Conservation (phyloP, 2,113 vertebrate species). For the Nerophis lumbriciformis region DNA sequence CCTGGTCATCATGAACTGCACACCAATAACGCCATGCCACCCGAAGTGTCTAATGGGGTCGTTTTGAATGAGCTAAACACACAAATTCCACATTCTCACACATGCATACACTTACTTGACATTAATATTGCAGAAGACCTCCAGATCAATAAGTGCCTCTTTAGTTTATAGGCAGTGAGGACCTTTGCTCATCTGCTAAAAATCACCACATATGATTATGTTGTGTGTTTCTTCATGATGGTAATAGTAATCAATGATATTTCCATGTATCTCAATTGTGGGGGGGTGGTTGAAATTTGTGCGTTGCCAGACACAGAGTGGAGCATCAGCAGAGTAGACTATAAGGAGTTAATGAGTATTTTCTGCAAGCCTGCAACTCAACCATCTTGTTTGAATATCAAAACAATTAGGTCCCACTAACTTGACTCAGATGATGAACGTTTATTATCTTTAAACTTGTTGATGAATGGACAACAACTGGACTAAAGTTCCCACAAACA, state of each 20-base stretch:
- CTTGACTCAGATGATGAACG: not conserved
- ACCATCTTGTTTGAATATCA: not conserved
- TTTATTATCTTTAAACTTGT: too few relatives aligned
- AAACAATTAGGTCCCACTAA: not conserved
- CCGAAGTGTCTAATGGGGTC: constrained; percentile 47
- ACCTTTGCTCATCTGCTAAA: constrained; percentile 36
- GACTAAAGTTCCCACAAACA: too few relatives aligned
- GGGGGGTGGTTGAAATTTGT: too few relatives aligned
- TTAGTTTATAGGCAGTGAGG: constrained; percentile 67
- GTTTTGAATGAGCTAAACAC: constrained; percentile 23
- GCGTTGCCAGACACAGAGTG: too few relatives aligned
- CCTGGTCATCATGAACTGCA: constrained; percentile 61
- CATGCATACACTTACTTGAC: constrained; percentile 21
- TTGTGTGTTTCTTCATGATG: too few relatives aligned
- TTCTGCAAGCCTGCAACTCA: too few relatives aligned
- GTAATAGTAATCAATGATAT: too few relatives aligned
- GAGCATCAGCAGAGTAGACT: too few relatives aligned
- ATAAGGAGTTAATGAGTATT: not conserved
- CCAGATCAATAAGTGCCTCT: constrained; percentile 74
- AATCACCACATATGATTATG: too few relatives aligned
- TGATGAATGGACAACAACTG: too few relatives aligned
- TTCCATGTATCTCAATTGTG: too few relatives aligned
- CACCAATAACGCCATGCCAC: constrained; percentile 28
- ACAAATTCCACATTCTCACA: constrained; percentile 12
- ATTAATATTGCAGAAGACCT: constrained; percentile 64